A percentile compares a stretch with the other conserved stretches of the same genome.
phyloP scores from a whole-genome alignment of 2,797 vertebrate genomes.

The Lepidocolaptes lacrymiger region DNA sequence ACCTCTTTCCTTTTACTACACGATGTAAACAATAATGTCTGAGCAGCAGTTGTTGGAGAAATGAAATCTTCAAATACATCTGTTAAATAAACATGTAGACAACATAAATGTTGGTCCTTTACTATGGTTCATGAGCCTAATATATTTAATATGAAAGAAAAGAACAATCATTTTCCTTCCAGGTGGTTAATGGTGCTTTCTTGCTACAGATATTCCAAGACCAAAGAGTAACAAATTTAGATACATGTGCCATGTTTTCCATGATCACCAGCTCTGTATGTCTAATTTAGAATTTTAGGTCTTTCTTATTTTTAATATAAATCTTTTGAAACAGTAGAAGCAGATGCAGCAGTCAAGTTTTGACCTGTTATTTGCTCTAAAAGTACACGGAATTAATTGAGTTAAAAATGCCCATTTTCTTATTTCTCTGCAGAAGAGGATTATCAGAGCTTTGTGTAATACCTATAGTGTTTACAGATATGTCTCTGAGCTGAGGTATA shows the following conservation, averaged over 20 bases:
- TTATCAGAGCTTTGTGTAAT: neutral
- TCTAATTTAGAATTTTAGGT: neutral
- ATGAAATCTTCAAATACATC: slow-evolving; percentile 99
- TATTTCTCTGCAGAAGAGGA: neutral
- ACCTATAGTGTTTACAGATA: neutral
- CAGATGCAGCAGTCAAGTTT: neutral
- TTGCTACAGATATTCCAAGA: neutral
- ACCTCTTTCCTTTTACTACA: slow-evolving; percentile 99
- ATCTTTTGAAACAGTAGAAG: neutral
- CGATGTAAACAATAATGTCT: slow-evolving; percentile 95
- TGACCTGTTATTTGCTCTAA: neutral
- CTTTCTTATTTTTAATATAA: neutral
- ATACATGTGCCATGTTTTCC: neutral
- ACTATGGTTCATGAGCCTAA: neutral
- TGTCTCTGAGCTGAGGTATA: neutral
- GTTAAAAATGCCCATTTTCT: neutral
- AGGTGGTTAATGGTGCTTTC: neutral
- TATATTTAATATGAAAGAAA: neutral
- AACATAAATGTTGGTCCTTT: neutral
- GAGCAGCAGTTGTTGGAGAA: slow-evolving; percentile 97
- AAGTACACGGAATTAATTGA: neutral
- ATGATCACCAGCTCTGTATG: neutral
- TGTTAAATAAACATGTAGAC: slow-evolving; percentile 64
- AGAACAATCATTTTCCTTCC: neutral
- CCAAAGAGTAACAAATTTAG: neutral